Evolutionary conservation across 1,140 invertebrate species (phyloP), one percentile per base, ranked within the genome.

Genomic region (Goniozus legneri): DNA sequence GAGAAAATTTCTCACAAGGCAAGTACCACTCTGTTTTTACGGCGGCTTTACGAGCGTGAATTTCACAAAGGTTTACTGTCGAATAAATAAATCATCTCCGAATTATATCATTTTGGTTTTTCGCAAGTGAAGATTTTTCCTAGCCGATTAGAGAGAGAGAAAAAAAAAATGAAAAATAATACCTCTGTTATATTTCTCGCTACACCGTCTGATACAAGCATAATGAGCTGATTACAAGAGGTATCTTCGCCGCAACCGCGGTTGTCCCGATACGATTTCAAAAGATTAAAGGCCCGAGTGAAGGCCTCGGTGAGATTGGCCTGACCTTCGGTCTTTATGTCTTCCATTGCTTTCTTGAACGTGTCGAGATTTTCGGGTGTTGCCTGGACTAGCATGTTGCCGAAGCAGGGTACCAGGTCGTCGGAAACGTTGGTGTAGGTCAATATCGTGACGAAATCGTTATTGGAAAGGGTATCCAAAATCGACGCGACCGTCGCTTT

Each of bases 191-290:
- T 83, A 65, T 93, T 94, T 38, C 88, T 86, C 1, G 93, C 86
- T n/a, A 97, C 87, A 21, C 95, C 94, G 76, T 99, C 97, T 1
- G 97, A 98, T 34, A 99, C 85, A n/a, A 99, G 73, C 95, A 99
- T 98, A 33, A 99, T 96, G 7, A 94, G 85, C 76, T 98, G 95
- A 76, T 98, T 98, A 64, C 96, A 99, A 8, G 82, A 79, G 45
- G 79, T 79, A 8, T 77, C 73, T 2, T 67, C 60, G 48, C 63
- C 60, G 44, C 86, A 87, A 34, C 79, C 79, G 2, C 81, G 70
- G 10, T 57, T 68, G 4, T 77, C 65, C 36, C 83, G 73, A 47
- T 84, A 85, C 83, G 64, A 82, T 77, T 75, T 82, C 10, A 99
- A 76, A 2, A 95, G 77, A 56, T 84, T 78, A 78, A 99, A 98